These are phyloP conservation scores for Scolopax bukidnonensis DNA, from an alignment of 2,797 vertebrate genomes.

Conservation along the genomic window DNA sequence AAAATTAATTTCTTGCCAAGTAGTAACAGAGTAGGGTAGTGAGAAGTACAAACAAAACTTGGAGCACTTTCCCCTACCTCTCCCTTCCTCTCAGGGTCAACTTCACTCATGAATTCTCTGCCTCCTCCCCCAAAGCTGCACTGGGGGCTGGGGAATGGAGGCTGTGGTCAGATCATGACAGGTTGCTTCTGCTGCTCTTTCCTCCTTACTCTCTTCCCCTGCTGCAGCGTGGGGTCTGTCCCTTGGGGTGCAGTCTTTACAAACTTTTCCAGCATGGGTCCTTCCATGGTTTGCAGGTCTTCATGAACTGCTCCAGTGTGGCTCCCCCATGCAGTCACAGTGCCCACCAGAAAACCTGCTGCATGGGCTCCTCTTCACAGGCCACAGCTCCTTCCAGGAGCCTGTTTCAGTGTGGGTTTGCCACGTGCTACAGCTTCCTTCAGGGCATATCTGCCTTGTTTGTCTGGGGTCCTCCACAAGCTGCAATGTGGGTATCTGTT, in stretches of 20 bases:
- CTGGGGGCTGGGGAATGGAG: rapidly evolving
- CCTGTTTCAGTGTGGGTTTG: rapidly evolving
- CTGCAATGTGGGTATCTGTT: neutral
- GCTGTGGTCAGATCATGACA: neutral
- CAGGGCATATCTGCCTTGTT: neutral
- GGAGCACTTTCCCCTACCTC: neutral
- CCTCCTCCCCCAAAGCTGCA: rapidly evolving
- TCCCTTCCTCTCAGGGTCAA: neutral
- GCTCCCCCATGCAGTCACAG: too few relatives aligned
- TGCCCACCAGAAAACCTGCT: neutral
- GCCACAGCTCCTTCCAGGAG: neutral
- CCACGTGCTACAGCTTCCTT: neutral
- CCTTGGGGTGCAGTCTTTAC: neutral
- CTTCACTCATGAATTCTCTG: neutral
- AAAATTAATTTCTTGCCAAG: neutral
- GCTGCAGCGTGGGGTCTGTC: neutral
- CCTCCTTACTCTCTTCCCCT: neutral
- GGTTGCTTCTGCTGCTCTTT: rapidly evolving
- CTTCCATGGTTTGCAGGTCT: neutral
- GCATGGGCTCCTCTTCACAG: neutral
- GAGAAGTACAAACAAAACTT: neutral
- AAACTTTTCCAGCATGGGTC: too few relatives aligned
- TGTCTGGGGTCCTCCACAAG: rapidly evolving
- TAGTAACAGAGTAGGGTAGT: neutral
- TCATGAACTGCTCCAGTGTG: neutral